Conservation (phyloP, 2,888 invertebrate genomes). For the Rhagophthalmus giganteus region DNA sequence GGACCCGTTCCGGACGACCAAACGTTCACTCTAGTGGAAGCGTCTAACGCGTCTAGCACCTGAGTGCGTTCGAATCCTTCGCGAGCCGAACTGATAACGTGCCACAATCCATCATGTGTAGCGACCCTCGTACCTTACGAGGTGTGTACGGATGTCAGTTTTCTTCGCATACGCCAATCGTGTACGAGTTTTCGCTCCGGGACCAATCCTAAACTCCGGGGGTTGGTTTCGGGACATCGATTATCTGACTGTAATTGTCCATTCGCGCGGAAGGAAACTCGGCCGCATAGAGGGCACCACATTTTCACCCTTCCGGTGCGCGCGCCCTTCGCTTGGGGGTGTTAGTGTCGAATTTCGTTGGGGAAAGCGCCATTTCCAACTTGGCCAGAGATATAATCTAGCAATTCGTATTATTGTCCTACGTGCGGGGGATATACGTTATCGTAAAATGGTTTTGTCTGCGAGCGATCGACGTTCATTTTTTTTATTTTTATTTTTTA, state of each 20-base stretch:
- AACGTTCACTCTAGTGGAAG: slow-evolving; percentile 38
- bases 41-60: slow-evolving; percentile 34
- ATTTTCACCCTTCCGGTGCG: slow-evolving; percentile 37
- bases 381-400: slow-evolving; percentile 21
- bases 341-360: slow-evolving; percentile 33
- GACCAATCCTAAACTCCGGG: slow-evolving; percentile 36
- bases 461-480: too few relatives aligned
- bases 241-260: slow-evolving; percentile 46
- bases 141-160: slow-evolving; percentile 52
- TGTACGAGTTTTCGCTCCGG: slow-evolving; percentile 23
- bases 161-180: slow-evolving; percentile 26
- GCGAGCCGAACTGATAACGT: slow-evolving; percentile 46
- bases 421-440: too few relatives aligned
- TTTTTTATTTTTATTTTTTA: neutral
- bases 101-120: slow-evolving; percentile 46
- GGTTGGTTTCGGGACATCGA: slow-evolving; percentile 41
- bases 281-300: slow-evolving; percentile 54
- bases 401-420: slow-evolving; percentile 36
- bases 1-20: slow-evolving; percentile 37
- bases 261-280: slow-evolving; percentile 53
- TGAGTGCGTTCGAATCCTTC: slow-evolving; percentile 36
- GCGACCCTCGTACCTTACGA: slow-evolving; percentile 48
- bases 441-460: too few relatives aligned
- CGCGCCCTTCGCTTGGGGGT: slow-evolving; percentile 36
- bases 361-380: slow-evolving; percentile 32